These are phyloP conservation scores for Ophioninae sp. DNA, from an alignment of 2,888 invertebrate species.

Conservation along the genomic window DNA sequence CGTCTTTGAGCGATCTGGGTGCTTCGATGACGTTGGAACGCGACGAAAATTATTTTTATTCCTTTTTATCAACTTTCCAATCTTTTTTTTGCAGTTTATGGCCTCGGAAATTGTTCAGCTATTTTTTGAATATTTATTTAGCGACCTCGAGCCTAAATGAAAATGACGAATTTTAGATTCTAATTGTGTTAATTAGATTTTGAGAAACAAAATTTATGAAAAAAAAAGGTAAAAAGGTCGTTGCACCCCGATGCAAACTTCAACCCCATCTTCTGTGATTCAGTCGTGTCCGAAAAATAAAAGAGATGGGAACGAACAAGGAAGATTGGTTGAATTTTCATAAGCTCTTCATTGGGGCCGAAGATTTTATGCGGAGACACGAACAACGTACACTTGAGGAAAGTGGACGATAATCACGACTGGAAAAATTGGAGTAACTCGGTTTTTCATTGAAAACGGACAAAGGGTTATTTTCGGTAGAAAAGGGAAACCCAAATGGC, in stretches of 20 bases:
- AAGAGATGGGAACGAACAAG: background rate
- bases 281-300: background rate
- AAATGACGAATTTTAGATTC: too few relatives aligned
- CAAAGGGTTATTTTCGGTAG: background rate
- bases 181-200: too few relatives aligned
- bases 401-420: background rate
- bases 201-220: too few relatives aligned
- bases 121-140: too few relatives aligned
- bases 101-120: too few relatives aligned
- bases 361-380: background rate
- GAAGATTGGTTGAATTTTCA: background rate
- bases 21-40: background rate
- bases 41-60: too few relatives aligned
- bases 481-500: background rate
- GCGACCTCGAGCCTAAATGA: too few relatives aligned
- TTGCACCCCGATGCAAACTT: too few relatives aligned
- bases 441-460: background rate
- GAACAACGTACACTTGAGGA: background rate
- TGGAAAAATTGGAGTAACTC: background rate
- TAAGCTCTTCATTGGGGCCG: background rate
- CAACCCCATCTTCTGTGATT: background rate
- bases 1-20: slow-evolving; percentile 13
- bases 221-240: too few relatives aligned
- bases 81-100: background rate
- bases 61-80: background rate